Evolutionary conservation across 2,888 invertebrate genomes (phyloP).

Genomic region (Patella caerulea): DNA sequence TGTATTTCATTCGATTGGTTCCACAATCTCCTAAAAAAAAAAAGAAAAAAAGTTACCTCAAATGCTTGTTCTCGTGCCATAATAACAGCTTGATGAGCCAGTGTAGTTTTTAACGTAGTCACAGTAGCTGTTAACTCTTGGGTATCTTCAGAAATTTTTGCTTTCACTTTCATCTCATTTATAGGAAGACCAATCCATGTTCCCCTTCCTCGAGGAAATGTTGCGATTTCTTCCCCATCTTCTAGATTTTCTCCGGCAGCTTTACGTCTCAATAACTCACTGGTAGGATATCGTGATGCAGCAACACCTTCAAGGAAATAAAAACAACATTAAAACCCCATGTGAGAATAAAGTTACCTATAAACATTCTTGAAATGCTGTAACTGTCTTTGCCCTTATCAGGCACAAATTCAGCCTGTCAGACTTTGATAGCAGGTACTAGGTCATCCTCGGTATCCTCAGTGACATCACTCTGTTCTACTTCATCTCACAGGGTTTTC

Average conservation of each 20-base stretch:
- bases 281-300: slow-evolving; percentile 61
- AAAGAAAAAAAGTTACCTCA: slow-evolving; percentile 49
- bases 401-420: too few species aligned
- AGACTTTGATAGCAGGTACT: too few species aligned
- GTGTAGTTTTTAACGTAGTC: slow-evolving; percentile 65
- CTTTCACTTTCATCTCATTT: slow-evolving; percentile 56
- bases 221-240: slow-evolving; percentile 61
- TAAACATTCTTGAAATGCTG: too few species aligned
- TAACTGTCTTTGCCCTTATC: too few species aligned
- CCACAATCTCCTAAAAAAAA: background rate
- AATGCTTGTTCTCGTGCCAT: slow-evolving; percentile 62
- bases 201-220: slow-evolving; percentile 62
- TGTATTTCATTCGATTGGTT: too few species aligned
- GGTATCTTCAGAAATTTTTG: slow-evolving; percentile 32
- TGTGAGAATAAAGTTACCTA: background rate
- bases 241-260: slow-evolving; percentile 63
- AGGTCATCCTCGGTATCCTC: too few species aligned
- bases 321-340: background rate
- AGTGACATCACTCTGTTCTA: too few species aligned
- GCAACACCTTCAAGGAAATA: slow-evolving; percentile 54
- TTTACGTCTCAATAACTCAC: slow-evolving; percentile 67
- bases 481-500: too few species aligned
- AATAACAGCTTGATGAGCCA: slow-evolving; percentile 63
- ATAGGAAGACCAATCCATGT: slow-evolving; percentile 67
- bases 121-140: slow-evolving; percentile 59